Conservation (phyloP, 2,113 vertebrate species). For the Oceanites oceanicus region DNA sequence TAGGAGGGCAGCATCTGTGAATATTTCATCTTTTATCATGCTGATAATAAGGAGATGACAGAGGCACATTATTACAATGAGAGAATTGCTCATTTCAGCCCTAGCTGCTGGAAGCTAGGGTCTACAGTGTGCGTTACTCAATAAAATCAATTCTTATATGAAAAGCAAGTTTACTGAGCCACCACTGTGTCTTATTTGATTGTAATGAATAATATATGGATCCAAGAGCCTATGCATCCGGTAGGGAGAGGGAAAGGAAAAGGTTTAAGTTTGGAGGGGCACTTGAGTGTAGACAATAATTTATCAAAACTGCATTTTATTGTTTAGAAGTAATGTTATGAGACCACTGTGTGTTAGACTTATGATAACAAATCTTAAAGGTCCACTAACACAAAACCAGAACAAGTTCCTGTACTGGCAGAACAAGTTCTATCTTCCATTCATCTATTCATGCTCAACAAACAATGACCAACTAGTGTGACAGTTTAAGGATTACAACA, state of each 20-base stretch:
- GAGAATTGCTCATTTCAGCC: constrained; percentile 99
- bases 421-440: not conserved
- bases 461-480: not conserved
- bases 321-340: constrained; percentile 68
- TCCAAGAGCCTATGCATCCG: constrained; percentile 54
- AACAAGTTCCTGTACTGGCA: not conserved
- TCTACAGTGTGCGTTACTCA: constrained; percentile 87
- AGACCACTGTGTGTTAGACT: constrained; percentile 58
- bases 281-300: constrained; percentile 74
- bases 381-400: not conserved
- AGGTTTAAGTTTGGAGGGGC: constrained; percentile 77
- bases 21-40: constrained; percentile 99
- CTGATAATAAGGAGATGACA: constrained; percentile 99
- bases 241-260: constrained; percentile 65
- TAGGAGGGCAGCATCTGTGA: constrained; percentile 99
- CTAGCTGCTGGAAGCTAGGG: constrained; percentile 90
- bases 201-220: constrained; percentile 98
- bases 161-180: constrained; percentile 95
- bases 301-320: constrained; percentile 74
- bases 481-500: not conserved
- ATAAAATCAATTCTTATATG: constrained; percentile 98
- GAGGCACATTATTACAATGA: constrained; percentile 99
- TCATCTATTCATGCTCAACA: not conserved
- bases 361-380: constrained; percentile 46
- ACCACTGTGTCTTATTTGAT: constrained; percentile 95